A percentile compares a stretch with the other conserved stretches of the same genome.
phyloP scores from a whole-genome alignment of 1,140 invertebrate genomes.

The Rhysida immarginata region DNA sequence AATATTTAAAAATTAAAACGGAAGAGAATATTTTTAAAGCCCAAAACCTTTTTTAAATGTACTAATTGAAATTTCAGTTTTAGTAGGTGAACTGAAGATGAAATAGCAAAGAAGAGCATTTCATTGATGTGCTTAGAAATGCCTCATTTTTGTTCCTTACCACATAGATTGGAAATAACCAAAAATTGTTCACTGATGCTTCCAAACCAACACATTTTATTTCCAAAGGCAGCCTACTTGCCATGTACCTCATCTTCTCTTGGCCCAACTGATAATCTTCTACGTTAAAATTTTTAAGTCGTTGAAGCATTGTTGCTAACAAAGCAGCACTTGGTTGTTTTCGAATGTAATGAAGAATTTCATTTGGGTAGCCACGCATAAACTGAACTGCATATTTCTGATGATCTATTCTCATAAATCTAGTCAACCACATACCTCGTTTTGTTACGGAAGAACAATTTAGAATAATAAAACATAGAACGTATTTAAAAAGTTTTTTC shows the following conservation, averaged over 20 bases:
- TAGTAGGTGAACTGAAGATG: too few species aligned
- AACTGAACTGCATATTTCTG: constrained; percentile 18
- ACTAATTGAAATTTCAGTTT: too few species aligned
- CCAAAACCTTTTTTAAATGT: too few species aligned
- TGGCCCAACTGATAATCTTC: constrained; percentile 17
- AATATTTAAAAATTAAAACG: too few species aligned
- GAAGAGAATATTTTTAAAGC: too few species aligned
- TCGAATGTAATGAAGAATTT: constrained; percentile 22
- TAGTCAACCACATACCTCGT: constrained; percentile 17
- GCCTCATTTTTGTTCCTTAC: too few species aligned
- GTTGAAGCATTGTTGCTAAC: constrained; percentile 20
- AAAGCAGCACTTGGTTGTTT: constrained; percentile 25
- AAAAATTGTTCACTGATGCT: constrained; percentile 25
- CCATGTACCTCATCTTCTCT: constrained; percentile 27
- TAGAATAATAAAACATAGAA: constrained; percentile 20
- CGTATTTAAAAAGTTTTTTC: constrained; percentile 18
- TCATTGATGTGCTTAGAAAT: too few species aligned
- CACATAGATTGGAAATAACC: constrained; percentile 31
- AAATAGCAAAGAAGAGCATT: too few species aligned
- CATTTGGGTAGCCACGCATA: constrained; percentile 25
- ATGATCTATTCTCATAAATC: constrained; percentile 23
- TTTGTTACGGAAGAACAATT: constrained; percentile 22
- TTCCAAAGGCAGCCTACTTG: constrained; percentile 19
- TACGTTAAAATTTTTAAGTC: constrained; percentile 19
- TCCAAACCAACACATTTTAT: constrained; percentile 24